Conservation (phyloP, 2,888 invertebrate species). For the Brachypalpus laphriformis region DNA sequence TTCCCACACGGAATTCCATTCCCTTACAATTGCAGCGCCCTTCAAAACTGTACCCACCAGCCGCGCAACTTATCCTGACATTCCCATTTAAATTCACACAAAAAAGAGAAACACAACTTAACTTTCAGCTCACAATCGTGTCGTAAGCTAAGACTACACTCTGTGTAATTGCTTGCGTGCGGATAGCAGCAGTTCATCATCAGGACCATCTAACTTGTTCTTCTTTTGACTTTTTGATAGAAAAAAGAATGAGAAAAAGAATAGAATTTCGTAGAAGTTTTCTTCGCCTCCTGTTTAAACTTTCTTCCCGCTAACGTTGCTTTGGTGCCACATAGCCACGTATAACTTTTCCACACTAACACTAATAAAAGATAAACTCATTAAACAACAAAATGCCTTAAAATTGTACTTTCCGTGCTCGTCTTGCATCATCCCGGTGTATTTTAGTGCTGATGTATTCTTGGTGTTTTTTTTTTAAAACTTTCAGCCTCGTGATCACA, state of each 20-base stretch:
- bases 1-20: not conserved
- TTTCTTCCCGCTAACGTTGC: constrained; percentile 10
- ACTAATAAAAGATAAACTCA: constrained; percentile 45
- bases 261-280: constrained; percentile 3
- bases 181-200: constrained; percentile 42
- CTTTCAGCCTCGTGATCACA: constrained; percentile 85
- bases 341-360: constrained; percentile 1
- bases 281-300: constrained; percentile 13
- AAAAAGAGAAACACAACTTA: constrained; percentile 21
- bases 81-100: constrained; percentile 30
- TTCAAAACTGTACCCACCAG: not conserved
- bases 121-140: constrained; percentile 32
- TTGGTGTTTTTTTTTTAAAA: constrained; percentile 9
- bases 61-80: constrained; percentile 31
- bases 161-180: constrained; percentile 53
- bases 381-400: constrained; percentile 45
- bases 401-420: constrained; percentile 40
- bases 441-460: constrained; percentile 14
- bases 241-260: not conserved
- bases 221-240: constrained; percentile 32
- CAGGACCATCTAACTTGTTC: constrained; percentile 41
- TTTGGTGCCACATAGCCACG: not conserved
- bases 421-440: not conserved
- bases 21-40: not conserved
- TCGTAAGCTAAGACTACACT: not conserved